These are phyloP conservation scores for Rhynchomys soricoides DNA, from an alignment of 2,113 vertebrate genomes.

Conservation along the genomic window DNA sequence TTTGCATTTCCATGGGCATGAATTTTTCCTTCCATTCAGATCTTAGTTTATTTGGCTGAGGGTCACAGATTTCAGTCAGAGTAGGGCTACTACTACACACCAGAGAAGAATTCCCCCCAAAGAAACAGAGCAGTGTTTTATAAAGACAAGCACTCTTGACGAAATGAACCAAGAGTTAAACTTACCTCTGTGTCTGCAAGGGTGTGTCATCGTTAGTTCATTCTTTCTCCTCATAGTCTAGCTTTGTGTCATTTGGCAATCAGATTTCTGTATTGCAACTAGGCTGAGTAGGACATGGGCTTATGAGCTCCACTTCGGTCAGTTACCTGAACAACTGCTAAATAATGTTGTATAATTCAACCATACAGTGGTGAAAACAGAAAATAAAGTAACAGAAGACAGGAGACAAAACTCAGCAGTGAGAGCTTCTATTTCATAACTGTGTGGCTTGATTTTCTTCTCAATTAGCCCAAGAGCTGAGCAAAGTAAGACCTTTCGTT, in stretches of 20 bases:
- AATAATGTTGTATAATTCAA: not conserved
- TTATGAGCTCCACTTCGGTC: not conserved
- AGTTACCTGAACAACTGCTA: not conserved
- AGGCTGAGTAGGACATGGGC: not conserved
- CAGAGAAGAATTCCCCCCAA: not conserved
- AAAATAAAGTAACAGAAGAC: not conserved
- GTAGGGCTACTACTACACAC: not conserved
- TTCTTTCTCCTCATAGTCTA: not conserved
- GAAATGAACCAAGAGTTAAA: conserved; percentile 39
- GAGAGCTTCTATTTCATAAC: not conserved
- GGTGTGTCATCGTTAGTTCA: not conserved
- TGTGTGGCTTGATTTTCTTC: not conserved
- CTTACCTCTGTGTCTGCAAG: not conserved
- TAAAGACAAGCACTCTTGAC: conserved; percentile 34
- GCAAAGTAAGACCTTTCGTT: not conserved
- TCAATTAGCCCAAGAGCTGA: not conserved
- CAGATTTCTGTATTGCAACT: not conserved
- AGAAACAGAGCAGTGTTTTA: not conserved
- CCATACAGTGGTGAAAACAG: not conserved
- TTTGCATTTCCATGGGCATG: not conserved
- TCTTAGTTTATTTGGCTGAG: not conserved
- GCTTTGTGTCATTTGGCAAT: conserved; percentile 1
- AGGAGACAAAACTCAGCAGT: not conserved
- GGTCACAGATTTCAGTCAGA: not conserved
- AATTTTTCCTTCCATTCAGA: not conserved